Evolutionary conservation across 2,797 vertebrate genomes (phyloP).

Genomic region (Spatula versicolor): DNA sequence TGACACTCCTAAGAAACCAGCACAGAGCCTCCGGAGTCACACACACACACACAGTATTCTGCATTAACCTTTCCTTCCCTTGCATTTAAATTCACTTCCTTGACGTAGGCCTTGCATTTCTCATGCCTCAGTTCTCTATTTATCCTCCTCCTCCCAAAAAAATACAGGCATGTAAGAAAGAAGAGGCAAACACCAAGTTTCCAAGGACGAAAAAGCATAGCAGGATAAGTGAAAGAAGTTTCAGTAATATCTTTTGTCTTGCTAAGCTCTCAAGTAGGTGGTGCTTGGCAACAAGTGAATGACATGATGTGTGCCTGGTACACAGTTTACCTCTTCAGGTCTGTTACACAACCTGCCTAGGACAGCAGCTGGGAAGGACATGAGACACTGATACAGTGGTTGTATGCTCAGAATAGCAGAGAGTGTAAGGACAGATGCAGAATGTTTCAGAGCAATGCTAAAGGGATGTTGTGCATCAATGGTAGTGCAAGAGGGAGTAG

Average conservation of each 20-base stretch:
- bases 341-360: neutral
- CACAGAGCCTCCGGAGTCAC: neutral
- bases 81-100: neutral
- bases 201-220: neutral
- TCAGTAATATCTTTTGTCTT: neutral
- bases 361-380: neutral
- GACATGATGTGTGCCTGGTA: neutral
- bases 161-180: neutral
- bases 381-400: neutral
- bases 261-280: neutral
- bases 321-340: constrained; percentile 5
- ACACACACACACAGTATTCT: neutral
- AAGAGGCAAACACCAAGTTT: neutral
- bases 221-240: neutral
- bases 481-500: neutral
- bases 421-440: neutral
- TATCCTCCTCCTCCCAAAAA: neutral
- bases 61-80: neutral
- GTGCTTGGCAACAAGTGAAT: neutral
- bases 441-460: neutral
- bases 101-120: neutral
- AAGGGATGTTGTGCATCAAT: neutral
- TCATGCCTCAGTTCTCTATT: neutral
- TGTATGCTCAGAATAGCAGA: neutral
- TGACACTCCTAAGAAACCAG: neutral